Evolutionary conservation across 2,888 invertebrate genomes (phyloP), one percentile per base, ranked within the genome.

Genomic region (Neoscelio sp.): DNA sequence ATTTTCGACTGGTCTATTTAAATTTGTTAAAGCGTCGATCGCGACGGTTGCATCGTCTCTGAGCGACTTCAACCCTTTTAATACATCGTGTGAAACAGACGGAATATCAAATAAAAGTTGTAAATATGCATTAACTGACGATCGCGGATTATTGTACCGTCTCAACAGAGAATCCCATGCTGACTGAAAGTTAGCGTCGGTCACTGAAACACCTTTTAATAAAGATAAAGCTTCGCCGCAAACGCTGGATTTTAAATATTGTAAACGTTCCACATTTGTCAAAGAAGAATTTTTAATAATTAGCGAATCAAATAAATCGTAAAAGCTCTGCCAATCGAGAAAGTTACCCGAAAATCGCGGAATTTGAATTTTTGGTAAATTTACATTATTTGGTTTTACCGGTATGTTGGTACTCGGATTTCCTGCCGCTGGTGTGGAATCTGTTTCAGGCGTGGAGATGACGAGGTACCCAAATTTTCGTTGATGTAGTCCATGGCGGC

Each of bases 281-380:
- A 23, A 23, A 23, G 3, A 4, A 4, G 2, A 6, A 23, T 33
- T 33, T 33, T 33, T n/a, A 33, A 33, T 33, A 33, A 33, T 7
- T 2, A 33, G 2, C 33, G n/a, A 33, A 5, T 33, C n/a, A 10
- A 33, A 33, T 10, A 7, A n/a, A 33, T 33, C 33, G 2, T 8
- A n/a, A 33, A 33, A 33, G 8, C 33, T 33, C 33, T 35, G 64
- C 56, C 8, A 33, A 33, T 33, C 33, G 4, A 7, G 6, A n/a
- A 5, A 33, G 8, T 33, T n/a, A 2, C 10, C 33, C 33, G 33
- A 33, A 10, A 33, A 33, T n/a, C 5, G 2, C 6, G 33, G 33
- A 7, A 33, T 2, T 2, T n/a, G 4, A 33, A 33, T n/a, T 7
- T n/a, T 33, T 33, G 33, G 33, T 33, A 33, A 33, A n/a, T n/a